A percentile compares a stretch with the other conserved stretches of the same genome.
These are phyloP conservation scores for Pachydiplax longipennis DNA, from an alignment of 2,888 invertebrate genomes.

Conservation along the genomic window DNA sequence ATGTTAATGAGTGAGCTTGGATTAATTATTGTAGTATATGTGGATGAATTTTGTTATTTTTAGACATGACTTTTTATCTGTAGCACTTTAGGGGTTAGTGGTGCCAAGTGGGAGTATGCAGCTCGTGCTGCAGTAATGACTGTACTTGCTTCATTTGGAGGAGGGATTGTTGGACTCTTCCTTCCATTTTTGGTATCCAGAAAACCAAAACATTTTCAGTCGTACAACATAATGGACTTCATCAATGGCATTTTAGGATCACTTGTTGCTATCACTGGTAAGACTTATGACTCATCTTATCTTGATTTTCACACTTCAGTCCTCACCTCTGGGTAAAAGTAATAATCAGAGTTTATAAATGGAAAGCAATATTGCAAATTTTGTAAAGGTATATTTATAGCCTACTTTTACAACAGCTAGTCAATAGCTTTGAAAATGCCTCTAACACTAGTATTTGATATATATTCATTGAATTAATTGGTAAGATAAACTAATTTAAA, in stretches of 20 bases:
- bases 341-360: not conserved
- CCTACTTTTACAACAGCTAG: too few relatives aligned
- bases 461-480: too few relatives aligned
- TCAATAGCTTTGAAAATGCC: too few relatives aligned
- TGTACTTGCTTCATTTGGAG: constrained; percentile 90
- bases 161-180: constrained; percentile 74
- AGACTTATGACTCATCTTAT: not conserved
- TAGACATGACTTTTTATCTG: constrained; percentile 51
- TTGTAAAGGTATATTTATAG: too few relatives aligned
- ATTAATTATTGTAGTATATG: not conserved
- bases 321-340: not conserved
- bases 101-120: constrained; percentile 90
- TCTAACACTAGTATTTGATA: too few relatives aligned
- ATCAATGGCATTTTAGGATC: constrained; percentile 90
- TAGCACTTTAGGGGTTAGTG: constrained; percentile 71
- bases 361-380: too few relatives aligned
- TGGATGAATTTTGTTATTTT: not conserved
- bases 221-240: constrained; percentile 76
- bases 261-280: constrained; percentile 84
- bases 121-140: constrained; percentile 90
- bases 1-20: not conserved
- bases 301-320: not conserved
- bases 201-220: constrained; percentile 58
- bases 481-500: too few relatives aligned
- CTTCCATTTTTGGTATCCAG: constrained; percentile 64